Evolutionary conservation across 1,140 invertebrate genomes (phyloP).

Genomic region (Zaprionus camerounensis): DNA sequence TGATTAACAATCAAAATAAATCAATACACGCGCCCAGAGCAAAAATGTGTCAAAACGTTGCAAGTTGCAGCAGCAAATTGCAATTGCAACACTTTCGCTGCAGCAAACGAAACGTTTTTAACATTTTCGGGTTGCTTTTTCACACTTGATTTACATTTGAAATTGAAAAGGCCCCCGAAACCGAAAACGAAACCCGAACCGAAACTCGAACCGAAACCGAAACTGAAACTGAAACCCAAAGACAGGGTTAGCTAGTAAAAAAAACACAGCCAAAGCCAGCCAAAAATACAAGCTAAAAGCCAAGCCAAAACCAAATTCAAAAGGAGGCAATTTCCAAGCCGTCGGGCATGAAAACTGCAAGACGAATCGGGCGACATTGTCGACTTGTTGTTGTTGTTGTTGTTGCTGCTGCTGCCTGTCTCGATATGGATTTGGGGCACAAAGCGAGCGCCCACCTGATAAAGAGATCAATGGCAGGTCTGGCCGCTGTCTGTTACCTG

Average conservation of each 20-base stretch:
- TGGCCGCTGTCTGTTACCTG: slow-evolving; percentile 8
- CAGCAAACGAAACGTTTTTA: slow-evolving; percentile 33
- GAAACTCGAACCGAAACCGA: slow-evolving; percentile 45
- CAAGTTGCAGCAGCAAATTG: slow-evolving; percentile 73
- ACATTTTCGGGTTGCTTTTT: slow-evolving; percentile 47
- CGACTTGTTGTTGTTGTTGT: slow-evolving; percentile 25
- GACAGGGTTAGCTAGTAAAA: not conserved
- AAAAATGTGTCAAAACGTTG: slow-evolving; percentile 76
- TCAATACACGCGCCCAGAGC: slow-evolving; percentile 75
- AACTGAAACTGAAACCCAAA: slow-evolving; percentile 36
- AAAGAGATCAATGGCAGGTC: slow-evolving; percentile 76
- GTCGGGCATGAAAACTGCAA: slow-evolving; percentile 76
- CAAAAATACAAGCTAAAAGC: slow-evolving; percentile 36
- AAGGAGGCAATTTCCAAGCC: slow-evolving; percentile 53
- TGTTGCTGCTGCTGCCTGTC: slow-evolving; percentile 53
- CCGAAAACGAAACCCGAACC: slow-evolving; percentile 50
- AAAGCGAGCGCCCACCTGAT: slow-evolving; percentile 39
- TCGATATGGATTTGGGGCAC: slow-evolving; percentile 62
- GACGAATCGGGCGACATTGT: slow-evolving; percentile 79
- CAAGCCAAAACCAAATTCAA: slow-evolving; percentile 38
- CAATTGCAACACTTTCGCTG: slow-evolving; percentile 82
- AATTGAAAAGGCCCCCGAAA: slow-evolving; percentile 74
- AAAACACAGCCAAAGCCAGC: slow-evolving; percentile 15
- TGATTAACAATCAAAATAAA: slow-evolving; percentile 82
- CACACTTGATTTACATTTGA: slow-evolving; percentile 83